Evolutionary conservation across 1,140 invertebrate genomes (phyloP).

Genomic region (Megathymus violae): DNA sequence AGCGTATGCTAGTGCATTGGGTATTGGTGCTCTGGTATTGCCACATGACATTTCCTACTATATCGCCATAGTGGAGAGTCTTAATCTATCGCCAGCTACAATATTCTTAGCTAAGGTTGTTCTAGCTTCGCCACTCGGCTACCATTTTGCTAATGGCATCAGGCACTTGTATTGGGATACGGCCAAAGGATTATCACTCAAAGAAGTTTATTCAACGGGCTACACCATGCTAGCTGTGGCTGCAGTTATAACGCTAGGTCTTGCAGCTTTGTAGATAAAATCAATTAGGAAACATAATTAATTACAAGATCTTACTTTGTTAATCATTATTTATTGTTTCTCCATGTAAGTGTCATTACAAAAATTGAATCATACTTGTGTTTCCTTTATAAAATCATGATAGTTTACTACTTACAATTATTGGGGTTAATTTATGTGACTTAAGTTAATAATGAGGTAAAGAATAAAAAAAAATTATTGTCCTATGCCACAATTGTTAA

Average conservation of each 20-base stretch:
- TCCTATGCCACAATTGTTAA: slow-evolving; percentile 61
- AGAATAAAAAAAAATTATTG: slow-evolving; percentile 34
- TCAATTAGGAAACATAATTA: slow-evolving; percentile 16
- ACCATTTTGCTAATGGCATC: slow-evolving; percentile 89
- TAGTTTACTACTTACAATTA: background rate
- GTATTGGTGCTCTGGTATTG: slow-evolving; percentile 82
- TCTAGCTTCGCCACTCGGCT: slow-evolving; percentile 87
- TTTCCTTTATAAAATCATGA: slow-evolving; percentile 22
- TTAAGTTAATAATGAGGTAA: background rate
- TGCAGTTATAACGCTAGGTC: slow-evolving; percentile 60
- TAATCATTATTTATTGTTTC: slow-evolving; percentile 33
- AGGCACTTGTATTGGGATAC: slow-evolving; percentile 90
- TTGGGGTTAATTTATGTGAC: background rate
- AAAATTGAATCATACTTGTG: slow-evolving; percentile 40
- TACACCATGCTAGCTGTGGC: slow-evolving; percentile 85
- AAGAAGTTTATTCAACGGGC: slow-evolving; percentile 89
- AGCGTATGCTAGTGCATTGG: slow-evolving; percentile 80
- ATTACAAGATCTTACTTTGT: slow-evolving; percentile 28
- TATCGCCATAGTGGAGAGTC: slow-evolving; percentile 83
- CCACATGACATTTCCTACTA: slow-evolving; percentile 84
- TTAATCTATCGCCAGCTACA: slow-evolving; percentile 82
- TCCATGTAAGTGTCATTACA: slow-evolving; percentile 44
- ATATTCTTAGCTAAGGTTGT: slow-evolving; percentile 82
- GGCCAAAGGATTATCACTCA: slow-evolving; percentile 88
- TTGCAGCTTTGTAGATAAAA: slow-evolving; percentile 71